Evolutionary conservation across 2,797 vertebrate genomes (phyloP).

Genomic region (Syndactyla subalaris): DNA sequence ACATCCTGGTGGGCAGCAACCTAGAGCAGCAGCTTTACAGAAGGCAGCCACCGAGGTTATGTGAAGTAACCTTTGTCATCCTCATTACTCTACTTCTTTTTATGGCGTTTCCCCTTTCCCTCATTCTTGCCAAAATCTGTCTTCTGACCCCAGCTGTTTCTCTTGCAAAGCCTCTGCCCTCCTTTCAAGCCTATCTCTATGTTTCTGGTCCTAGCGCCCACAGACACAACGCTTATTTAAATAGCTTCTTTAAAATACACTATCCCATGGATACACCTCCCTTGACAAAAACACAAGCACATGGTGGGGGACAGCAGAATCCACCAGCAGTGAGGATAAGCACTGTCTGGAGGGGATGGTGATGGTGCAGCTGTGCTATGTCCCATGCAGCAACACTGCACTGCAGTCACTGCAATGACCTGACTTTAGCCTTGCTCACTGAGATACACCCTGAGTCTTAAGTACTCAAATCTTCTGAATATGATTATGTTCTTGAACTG

Average conservation of each 20-base stretch:
- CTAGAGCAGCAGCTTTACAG: neutral
- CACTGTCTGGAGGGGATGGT: neutral
- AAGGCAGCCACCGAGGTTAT: neutral
- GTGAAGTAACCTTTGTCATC: neutral
- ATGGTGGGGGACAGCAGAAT: neutral
- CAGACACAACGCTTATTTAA: neutral
- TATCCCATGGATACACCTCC: neutral
- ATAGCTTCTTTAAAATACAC: neutral
- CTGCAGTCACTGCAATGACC: neutral
- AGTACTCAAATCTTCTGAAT: neutral
- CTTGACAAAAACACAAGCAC: neutral
- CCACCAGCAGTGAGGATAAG: rapidly evolving
- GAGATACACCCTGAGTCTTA: neutral
- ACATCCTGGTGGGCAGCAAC: neutral
- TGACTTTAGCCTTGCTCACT: neutral
- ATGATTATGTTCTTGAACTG: neutral
- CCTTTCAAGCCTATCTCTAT: neutral
- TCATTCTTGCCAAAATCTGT: neutral
- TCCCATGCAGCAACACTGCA: neutral
- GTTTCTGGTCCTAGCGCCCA: neutral
- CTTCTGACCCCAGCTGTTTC: neutral
- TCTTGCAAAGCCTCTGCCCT: neutral
- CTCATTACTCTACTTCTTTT: neutral
- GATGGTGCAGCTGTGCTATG: neutral
- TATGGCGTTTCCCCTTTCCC: neutral